These are phyloP conservation scores for Meteorus sp. DNA, from an alignment of 1,140 invertebrate genomes.

Conservation along the genomic window DNA sequence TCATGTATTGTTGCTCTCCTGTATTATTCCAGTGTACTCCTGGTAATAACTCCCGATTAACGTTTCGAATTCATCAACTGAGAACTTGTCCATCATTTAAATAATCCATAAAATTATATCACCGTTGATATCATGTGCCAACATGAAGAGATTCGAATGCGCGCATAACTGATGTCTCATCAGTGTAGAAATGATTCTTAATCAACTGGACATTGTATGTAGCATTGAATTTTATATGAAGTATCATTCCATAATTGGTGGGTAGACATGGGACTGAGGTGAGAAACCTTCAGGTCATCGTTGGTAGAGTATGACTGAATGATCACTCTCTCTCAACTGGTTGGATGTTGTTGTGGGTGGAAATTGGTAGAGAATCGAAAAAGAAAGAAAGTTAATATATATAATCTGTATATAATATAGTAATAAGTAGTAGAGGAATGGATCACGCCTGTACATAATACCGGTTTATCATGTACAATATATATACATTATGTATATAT, in stretches of 20 bases:
- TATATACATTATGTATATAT: too few relatives aligned
- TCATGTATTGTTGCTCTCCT: background rate
- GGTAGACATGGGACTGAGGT: too few relatives aligned
- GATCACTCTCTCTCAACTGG: background rate
- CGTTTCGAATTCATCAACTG: too few relatives aligned
- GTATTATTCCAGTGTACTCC: background rate
- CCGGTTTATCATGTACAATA: slow-evolving; percentile 4
- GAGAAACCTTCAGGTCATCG: background rate
- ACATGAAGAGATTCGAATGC: too few relatives aligned
- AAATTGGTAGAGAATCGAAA: background rate
- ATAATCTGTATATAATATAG: too few relatives aligned
- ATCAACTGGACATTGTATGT: too few relatives aligned
- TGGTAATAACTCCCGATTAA: background rate
- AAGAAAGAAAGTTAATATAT: too few relatives aligned
- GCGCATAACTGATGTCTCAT: too few relatives aligned
- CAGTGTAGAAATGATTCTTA: background rate
- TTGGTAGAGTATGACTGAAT: background rate
- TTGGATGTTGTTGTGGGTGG: background rate
- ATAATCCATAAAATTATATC: too few relatives aligned
- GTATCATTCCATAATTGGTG: slow-evolving; percentile 10
- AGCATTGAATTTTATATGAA: background rate
- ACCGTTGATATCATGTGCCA: too few relatives aligned
- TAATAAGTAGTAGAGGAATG: background rate
- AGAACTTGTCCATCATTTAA: too few relatives aligned
- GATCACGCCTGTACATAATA: slow-evolving; percentile 7